Evolutionary conservation across 2,797 vertebrate species (phyloP).

Genomic region (Falco cherrug): DNA sequence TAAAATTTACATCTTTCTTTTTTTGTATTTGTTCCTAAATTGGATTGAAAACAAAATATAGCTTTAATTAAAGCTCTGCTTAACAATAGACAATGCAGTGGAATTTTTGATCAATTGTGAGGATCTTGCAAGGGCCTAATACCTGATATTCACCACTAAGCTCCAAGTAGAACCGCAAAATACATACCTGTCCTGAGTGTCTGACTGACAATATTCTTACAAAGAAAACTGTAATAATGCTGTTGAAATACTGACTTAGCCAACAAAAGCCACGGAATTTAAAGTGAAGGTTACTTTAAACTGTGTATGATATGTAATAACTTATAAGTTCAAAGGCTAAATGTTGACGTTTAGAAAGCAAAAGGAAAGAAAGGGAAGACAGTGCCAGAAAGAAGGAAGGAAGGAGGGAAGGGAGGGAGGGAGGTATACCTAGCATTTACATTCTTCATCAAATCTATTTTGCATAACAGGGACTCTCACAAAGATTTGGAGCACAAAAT

Average conservation of each 20-base stretch:
- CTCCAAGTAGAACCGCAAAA: slow-evolving; percentile 27
- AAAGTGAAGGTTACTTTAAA: slow-evolving; percentile 45
- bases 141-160: slow-evolving; percentile 39
- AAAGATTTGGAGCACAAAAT: not conserved
- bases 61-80: slow-evolving; percentile 73
- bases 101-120: slow-evolving; percentile 56
- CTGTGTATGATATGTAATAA: not conserved
- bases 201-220: slow-evolving; percentile 40
- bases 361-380: not conserved
- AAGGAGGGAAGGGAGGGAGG: fast-evolving
- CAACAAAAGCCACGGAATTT: slow-evolving; percentile 33
- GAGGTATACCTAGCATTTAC: fast-evolving
- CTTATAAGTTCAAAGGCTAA: not conserved
- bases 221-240: slow-evolving; percentile 50
- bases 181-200: slow-evolving; percentile 42
- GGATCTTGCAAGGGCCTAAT: slow-evolving; percentile 56
- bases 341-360: not conserved
- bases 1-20: slow-evolving; percentile 75
- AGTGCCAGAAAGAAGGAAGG: fast-evolving
- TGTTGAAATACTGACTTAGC: slow-evolving; percentile 42
- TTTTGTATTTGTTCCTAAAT: slow-evolving; percentile 75
- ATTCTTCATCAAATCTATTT: not conserved
- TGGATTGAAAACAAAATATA: slow-evolving; percentile 78
- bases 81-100: slow-evolving; percentile 42
- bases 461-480: not conserved